phyloP scores from a whole-genome alignment of 2,888 invertebrate species.

The Cosmorhoe ocellata region DNA sequence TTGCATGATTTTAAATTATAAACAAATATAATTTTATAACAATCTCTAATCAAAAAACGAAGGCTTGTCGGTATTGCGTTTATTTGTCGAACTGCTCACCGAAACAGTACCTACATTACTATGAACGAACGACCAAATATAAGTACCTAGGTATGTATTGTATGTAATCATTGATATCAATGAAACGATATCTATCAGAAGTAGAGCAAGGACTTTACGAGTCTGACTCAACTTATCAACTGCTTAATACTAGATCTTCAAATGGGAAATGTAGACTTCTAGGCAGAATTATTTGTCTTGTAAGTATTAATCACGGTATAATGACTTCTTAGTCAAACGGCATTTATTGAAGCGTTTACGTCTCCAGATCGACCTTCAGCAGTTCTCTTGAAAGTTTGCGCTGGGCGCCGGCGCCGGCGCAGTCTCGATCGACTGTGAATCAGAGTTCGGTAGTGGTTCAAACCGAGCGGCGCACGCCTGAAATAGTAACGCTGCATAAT shows the following conservation, averaged over 20 bases:
- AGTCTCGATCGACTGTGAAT: conserved; percentile 62
- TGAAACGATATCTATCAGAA: conserved; percentile 23
- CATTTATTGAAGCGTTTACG: conserved; percentile 17
- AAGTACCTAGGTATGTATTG: not conserved
- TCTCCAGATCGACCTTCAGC: conserved; percentile 57
- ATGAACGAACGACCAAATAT: too few species aligned
- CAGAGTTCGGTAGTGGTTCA: conserved; percentile 67
- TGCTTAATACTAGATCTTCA: conserved; percentile 21
- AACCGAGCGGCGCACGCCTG: conserved; percentile 52
- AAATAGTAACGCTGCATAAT: conserved; percentile 70
- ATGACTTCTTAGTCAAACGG: conserved; percentile 5
- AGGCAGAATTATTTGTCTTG: not conserved
- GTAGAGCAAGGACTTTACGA: conserved; percentile 30
- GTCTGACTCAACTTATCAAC: conserved; percentile 17
- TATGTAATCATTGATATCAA: conserved; percentile 18
- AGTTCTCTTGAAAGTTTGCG: conserved; percentile 67
- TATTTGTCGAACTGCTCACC: too few species aligned
- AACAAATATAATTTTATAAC: too few species aligned
- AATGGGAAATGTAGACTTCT: conserved; percentile 19
- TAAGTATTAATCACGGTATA: not conserved
- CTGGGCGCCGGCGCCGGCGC: conserved; percentile 19
- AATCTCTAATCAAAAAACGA: too few species aligned
- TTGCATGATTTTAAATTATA: too few species aligned
- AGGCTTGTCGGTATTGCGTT: too few species aligned
- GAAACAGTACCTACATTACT: too few species aligned